Percentiles rank a stretch among this genome's conserved stretches.
These are phyloP conservation scores for Endomychus coccineus DNA, from an alignment of 2,888 invertebrate genomes.

Conservation along the genomic window DNA sequence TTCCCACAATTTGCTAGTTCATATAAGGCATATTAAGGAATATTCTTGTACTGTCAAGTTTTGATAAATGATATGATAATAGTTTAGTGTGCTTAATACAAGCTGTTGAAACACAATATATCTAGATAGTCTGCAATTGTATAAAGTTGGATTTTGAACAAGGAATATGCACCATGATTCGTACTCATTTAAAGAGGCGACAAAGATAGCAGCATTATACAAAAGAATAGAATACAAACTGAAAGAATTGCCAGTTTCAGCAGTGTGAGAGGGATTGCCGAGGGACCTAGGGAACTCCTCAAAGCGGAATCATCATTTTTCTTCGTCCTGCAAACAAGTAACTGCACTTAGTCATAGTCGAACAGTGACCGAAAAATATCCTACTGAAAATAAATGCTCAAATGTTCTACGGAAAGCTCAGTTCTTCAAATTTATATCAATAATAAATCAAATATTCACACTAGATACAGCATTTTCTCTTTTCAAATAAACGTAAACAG, in stretches of 20 bases:
- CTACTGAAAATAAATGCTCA: conserved; percentile 34
- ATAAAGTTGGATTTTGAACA: too few relatives aligned
- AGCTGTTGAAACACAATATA: too few relatives aligned
- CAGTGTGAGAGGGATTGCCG: conserved; percentile 36
- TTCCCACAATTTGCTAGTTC: too few relatives aligned
- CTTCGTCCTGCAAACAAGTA: conserved; percentile 49
- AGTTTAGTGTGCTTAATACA: too few relatives aligned
- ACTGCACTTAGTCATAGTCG: conserved; percentile 50
- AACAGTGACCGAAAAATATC: conserved; percentile 39
- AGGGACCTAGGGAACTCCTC: conserved; percentile 41
- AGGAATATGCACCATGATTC: too few relatives aligned
- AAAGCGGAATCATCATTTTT: conserved; percentile 49
- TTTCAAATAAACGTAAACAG: too few relatives aligned
- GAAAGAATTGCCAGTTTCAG: conserved; percentile 35
- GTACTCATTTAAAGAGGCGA: conserved; percentile 18
- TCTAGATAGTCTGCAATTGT: too few relatives aligned
- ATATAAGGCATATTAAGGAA: too few relatives aligned
- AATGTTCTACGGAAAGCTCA: conserved; percentile 24
- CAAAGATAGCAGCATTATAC: conserved; percentile 21
- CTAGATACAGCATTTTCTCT: too few relatives aligned
- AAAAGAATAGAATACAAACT: conserved; percentile 28
- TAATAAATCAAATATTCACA: neutral
- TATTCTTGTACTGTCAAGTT: too few relatives aligned
- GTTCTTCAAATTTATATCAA: neutral
- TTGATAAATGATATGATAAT: too few relatives aligned